A percentile compares a stretch with the other conserved stretches of the same genome.
Conservation (phyloP, 1,140 invertebrate species). For the Drosophila ironensis region DNA sequence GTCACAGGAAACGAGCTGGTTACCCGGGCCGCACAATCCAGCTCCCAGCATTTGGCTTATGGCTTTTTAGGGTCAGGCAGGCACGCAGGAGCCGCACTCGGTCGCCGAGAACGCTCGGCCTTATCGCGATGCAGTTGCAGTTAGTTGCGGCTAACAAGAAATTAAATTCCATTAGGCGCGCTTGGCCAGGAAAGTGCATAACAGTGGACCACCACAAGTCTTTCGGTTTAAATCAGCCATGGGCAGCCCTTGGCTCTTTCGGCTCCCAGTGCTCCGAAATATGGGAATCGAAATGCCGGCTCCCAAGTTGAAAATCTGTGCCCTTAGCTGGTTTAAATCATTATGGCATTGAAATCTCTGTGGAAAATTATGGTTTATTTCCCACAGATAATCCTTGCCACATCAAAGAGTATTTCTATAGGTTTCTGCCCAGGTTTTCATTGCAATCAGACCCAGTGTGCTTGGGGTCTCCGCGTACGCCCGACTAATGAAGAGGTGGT, state of each 20-base stretch:
- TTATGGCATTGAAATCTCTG: not conserved
- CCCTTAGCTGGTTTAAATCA: not conserved
- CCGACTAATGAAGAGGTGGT: conserved; percentile 76
- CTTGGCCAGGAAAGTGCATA: conserved; percentile 1
- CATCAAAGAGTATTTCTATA: too few relatives aligned
- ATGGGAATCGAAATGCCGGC: too few relatives aligned
- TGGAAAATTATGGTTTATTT: not conserved
- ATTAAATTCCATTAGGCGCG: conserved; percentile 74
- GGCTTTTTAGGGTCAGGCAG: conserved; percentile 65
- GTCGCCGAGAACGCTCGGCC: conserved; percentile 6
- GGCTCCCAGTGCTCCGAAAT: too few relatives aligned
- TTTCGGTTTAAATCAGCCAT: not conserved
- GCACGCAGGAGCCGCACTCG: conserved; percentile 39
- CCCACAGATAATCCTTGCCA: too few relatives aligned
- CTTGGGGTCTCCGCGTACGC: conserved; percentile 24
- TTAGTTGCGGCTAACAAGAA: conserved; percentile 74
- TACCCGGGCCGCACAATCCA: not conserved
- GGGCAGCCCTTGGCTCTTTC: too few relatives aligned
- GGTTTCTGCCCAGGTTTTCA: too few relatives aligned
- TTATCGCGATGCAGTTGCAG: conserved; percentile 72
- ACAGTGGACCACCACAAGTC: conserved; percentile 34
- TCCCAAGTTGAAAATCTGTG: too few relatives aligned
- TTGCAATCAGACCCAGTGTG: conserved; percentile 31
- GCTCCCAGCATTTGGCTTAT: not conserved
- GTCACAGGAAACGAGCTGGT: conserved; percentile 67